phyloP scores from a whole-genome alignment of 2,113 vertebrate genomes.

The Chlorodrepanis virens region DNA sequence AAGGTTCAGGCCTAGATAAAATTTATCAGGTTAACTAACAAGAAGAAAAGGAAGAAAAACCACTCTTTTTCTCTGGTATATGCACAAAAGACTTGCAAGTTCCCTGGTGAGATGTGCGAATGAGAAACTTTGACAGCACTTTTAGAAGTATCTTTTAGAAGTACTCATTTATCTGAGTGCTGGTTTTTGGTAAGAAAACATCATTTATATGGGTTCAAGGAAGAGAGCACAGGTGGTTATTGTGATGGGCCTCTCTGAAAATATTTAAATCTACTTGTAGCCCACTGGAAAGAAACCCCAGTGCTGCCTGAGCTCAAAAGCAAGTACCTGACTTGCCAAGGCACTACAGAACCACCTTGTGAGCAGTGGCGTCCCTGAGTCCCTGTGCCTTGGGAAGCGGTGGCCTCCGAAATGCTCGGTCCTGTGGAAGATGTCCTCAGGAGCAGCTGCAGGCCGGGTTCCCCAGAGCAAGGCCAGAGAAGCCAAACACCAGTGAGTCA shows the following conservation, averaged over 20 bases:
- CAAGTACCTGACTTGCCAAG: not conserved
- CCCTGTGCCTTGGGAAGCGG: not conserved
- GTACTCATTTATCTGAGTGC: accelerated
- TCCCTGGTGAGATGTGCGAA: not conserved
- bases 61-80: not conserved
- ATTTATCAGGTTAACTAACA: not conserved
- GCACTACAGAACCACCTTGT: not conserved
- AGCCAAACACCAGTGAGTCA: not conserved
- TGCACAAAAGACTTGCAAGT: not conserved
- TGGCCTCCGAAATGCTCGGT: accelerated
- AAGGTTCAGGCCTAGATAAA: not conserved
- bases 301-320: not conserved
- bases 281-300: not conserved
- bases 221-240: not conserved
- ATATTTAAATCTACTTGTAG: not conserved
- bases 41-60: not conserved
- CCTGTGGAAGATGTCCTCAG: not conserved
- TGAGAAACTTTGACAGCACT: not conserved
- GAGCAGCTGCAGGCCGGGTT: accelerated
- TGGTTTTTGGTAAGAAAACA: not conserved
- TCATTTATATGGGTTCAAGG: not conserved
- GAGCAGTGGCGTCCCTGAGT: not conserved
- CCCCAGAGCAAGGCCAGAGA: not conserved
- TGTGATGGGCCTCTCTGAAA: not conserved
- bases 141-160: not conserved